These are phyloP conservation scores for Apistogramma diplotaenia DNA, from an alignment of 2,113 vertebrate genomes.

Conservation along the genomic window DNA sequence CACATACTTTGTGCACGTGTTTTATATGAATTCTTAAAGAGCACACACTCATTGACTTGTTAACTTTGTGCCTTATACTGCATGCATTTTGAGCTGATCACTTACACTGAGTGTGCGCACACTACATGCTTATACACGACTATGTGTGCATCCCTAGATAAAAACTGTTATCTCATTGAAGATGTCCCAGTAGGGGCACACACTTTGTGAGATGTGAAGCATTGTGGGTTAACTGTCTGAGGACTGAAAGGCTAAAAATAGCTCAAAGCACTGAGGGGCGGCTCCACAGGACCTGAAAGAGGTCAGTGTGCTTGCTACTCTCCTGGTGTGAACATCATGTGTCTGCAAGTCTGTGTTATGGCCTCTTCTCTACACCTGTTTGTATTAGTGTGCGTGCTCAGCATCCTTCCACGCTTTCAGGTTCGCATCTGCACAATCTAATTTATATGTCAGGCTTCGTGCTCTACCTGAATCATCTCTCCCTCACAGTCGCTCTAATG, in stretches of 20 bases:
- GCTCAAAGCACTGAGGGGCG: conserved; percentile 39
- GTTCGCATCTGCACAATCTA: conserved; percentile 19
- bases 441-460: conserved; percentile 49
- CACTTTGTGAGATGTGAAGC: conserved; percentile 28
- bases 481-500: conserved; percentile 9
- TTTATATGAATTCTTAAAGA: background rate
- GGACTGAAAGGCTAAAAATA: conserved; percentile 62
- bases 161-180: background rate
- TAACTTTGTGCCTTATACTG: background rate
- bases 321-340: conserved; percentile 41
- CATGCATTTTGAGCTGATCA: background rate
- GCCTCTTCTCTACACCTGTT: conserved; percentile 36
- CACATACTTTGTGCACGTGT: background rate
- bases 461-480: conserved; percentile 16
- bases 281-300: conserved; percentile 46
- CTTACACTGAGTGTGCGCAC: background rate
- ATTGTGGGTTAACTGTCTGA: conserved; percentile 55
- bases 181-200: conserved; percentile 9
- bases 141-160: background rate
- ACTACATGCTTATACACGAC: background rate
- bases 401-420: conserved; percentile 1
- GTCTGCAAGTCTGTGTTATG: conserved; percentile 22
- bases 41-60: background rate
- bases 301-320: conserved; percentile 55
- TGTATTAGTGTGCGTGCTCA: conserved; percentile 8